Base-by-base conservation (phyloP, 2,113 vertebrate species). In the Cyanoramphus novaezelandiae region DNA sequence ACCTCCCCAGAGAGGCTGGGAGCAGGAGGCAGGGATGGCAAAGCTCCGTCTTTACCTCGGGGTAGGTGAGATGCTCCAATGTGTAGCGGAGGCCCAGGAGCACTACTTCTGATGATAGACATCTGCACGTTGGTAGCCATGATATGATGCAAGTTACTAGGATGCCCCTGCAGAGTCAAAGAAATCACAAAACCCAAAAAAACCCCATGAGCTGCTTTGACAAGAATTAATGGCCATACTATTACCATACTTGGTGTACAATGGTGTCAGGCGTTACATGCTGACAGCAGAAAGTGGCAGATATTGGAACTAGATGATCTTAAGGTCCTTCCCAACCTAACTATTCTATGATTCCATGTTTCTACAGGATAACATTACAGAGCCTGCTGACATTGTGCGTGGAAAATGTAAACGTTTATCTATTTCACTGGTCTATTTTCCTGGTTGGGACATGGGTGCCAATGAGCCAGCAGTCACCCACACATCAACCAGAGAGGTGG, bases 71-170 rank as follows among this genome's bases (percentile, higher is more conserved):
- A 99, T 12, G 99, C 98, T 94, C 98, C 99, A 2, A 99, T 99
- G 96, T 99, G 99, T 75, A 99, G 97, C 0, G 99, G 98, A 39
- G 98, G 98, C 33, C 98, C 98, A 37, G 99, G 99, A 53, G 98
- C 98, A 39, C 96, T 98, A 41, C 99, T 98, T 86, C 99, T 98
- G 79, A 99, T 99, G 76, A 99, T 98, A 13, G 98, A 98, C 98
- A 98, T 99, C 98, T 99, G 99, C 92, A 99, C 98, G 11, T 99
- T 99, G 64, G 98, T 98, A 33, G 99, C 98, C 99, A 99, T 99
- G 92, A 99, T 98, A 60, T 99, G 99, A 86, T 99, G 99, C 92
- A 99, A 89, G 94, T 98, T 99, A 97, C 98, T 99, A 79, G 99
- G 97, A 95, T 99, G 99, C 17, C 99, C 99, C 99, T 99, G 96